Conservation (phyloP, 2,888 invertebrate genomes). For the Muscina levida region DNA sequence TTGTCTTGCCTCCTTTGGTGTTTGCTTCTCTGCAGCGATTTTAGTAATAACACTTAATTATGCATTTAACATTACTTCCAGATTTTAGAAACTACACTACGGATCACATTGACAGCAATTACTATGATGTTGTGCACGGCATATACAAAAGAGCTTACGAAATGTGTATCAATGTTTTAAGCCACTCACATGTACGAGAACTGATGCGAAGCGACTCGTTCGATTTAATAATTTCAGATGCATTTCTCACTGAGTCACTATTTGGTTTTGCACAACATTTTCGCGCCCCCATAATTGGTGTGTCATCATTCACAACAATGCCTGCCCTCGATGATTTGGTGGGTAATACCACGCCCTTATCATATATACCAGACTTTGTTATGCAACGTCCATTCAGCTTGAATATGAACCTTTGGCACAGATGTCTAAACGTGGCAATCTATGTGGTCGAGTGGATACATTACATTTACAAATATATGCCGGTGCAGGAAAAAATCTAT, state of each 20-base stretch:
- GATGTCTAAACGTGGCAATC: slow-evolving; percentile 74
- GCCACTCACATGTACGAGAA: slow-evolving; percentile 59
- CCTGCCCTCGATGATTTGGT: slow-evolving; percentile 64
- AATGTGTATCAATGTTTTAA: slow-evolving; percentile 67
- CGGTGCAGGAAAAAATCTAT: slow-evolving; percentile 57
- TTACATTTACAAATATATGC: slow-evolving; percentile 40
- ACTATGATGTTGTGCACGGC: slow-evolving; percentile 20
- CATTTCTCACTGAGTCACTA: slow-evolving; percentile 74
- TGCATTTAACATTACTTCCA: too few relatives aligned
- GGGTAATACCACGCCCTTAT: slow-evolving; percentile 73
- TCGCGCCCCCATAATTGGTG: slow-evolving; percentile 71
- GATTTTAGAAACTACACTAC: too few relatives aligned
- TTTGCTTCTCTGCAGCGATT: too few relatives aligned
- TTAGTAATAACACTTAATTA: too few relatives aligned
- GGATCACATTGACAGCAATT: slow-evolving; percentile 21
- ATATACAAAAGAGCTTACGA: neutral
- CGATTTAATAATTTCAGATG: slow-evolving; percentile 77
- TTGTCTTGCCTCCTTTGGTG: too few relatives aligned
- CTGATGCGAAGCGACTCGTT: slow-evolving; percentile 66
- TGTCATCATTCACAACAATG: slow-evolving; percentile 68
- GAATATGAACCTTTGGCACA: slow-evolving; percentile 75
- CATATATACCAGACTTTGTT: slow-evolving; percentile 72
- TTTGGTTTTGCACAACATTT: slow-evolving; percentile 73
- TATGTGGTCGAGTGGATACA: slow-evolving; percentile 15
- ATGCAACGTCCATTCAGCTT: slow-evolving; percentile 23